Evolutionary conservation across 2,113 vertebrate genomes (phyloP).

Genomic region (Chloropsis hardwickii): DNA sequence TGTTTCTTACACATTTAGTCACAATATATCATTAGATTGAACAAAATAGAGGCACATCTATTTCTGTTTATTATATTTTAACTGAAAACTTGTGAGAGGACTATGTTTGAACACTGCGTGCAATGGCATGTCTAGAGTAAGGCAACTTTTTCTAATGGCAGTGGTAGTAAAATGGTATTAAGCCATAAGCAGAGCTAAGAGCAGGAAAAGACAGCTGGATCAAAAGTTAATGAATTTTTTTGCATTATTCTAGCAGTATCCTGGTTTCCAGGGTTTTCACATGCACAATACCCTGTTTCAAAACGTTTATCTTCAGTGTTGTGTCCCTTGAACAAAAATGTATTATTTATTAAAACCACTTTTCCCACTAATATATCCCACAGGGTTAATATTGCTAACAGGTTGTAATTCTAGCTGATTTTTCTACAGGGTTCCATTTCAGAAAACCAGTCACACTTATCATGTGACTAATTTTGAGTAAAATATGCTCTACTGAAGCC

Average conservation of each 20-base stretch:
- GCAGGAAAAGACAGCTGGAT: background rate
- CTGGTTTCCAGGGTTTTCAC: background rate
- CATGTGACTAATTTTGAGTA: background rate
- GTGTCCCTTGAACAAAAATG: background rate
- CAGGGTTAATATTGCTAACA: background rate
- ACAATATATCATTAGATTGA: background rate
- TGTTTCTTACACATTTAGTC: background rate
- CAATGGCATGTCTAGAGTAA: background rate
- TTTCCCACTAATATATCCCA: background rate
- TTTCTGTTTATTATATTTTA: slow-evolving; percentile 28
- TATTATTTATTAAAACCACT: background rate
- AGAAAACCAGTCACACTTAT: background rate
- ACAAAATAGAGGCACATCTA: slow-evolving; percentile 2
- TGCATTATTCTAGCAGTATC: background rate
- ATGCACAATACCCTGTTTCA: background rate
- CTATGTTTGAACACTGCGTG: background rate
- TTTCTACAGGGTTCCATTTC: background rate
- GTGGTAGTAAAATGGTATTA: background rate
- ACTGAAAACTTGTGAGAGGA: background rate
- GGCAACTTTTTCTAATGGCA: background rate
- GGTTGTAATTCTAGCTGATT: background rate
- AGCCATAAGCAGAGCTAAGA: background rate
- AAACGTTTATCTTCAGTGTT: background rate
- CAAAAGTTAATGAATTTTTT: background rate
- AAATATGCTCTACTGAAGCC: background rate